Evolutionary conservation across 2,888 invertebrate genomes (phyloP), one percentile per base, ranked within the genome.

Genomic region (Cerceris rybyensis): DNA sequence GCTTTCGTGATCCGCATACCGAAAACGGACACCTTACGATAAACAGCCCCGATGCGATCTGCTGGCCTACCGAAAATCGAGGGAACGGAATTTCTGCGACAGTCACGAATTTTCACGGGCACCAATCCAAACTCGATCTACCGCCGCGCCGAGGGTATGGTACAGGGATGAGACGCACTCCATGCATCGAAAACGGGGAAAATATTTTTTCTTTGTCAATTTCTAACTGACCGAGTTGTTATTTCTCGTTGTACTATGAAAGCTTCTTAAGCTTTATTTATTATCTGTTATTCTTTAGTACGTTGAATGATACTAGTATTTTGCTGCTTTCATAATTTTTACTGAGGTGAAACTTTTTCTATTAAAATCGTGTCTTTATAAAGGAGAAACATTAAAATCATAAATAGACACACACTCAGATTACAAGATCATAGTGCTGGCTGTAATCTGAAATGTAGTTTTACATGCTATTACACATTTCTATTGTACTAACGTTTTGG

Each of bases 1-100:
- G 81, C 69, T 80, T 88, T 81, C 89, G 89, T 89, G 89, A 83
- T 85, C 78, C 71, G 89, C 86, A 89, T 89, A 86, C 79, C 74
- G 80, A 85, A 85, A 68, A 65, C 76, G 70, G 74, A 69, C 65
- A 46, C 50, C 66, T 67, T 70, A 81, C 83, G 89, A 89, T 89
- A 89, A 89, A 89, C 88, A 89, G 84, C 81, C 72, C 73, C 79
- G 78, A 83, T 78, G 82, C 78, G 77, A 74, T 76, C 82, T 78
- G 82, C 78, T 75, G 75, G 65, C 58, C 78, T 77, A 63, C 69
- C 67, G 79, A 75, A 78, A 82, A 77, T 84, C 76, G 83, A 72
- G 65, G 66, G 75, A 76, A 65, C 66, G 80, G 58, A 78, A 81
- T 79, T 77, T 78, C 70, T 55, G 77, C 73, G 72, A 75, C 78